Evolutionary conservation across 2,113 vertebrate species (phyloP).

Genomic region (Epinephelus lanceolatus): DNA sequence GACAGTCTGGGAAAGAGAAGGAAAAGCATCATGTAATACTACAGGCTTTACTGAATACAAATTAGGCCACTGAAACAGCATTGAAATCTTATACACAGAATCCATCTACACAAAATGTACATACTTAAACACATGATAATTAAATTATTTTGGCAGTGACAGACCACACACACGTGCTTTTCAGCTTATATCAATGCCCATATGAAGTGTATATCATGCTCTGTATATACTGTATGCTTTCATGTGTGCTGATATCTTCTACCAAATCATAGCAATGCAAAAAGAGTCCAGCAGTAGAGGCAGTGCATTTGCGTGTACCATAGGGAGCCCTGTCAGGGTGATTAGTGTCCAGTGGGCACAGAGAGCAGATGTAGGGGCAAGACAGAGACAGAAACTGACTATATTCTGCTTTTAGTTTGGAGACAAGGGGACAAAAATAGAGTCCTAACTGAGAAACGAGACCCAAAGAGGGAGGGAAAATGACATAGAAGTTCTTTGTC

Average conservation of each 20-base stretch:
- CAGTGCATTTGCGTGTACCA: slow-evolving; percentile 8
- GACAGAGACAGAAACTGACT: slow-evolving; percentile 6
- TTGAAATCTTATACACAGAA: not conserved
- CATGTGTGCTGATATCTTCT: not conserved
- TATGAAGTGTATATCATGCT: not conserved
- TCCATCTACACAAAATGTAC: not conserved
- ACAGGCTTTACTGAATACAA: not conserved
- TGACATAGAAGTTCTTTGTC: not conserved
- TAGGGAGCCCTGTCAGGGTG: slow-evolving; percentile 25
- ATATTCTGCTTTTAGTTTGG: not conserved
- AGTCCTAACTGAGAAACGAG: not conserved
- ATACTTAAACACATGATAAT: not conserved
- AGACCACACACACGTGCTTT: not conserved
- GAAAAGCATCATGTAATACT: not conserved
- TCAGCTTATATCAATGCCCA: not conserved
- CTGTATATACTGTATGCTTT: not conserved
- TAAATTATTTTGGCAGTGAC: not conserved
- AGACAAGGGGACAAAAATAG: not conserved
- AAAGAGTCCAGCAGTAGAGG: not conserved
- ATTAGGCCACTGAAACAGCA: not conserved
- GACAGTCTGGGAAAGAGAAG: not conserved
- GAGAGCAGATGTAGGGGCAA: slow-evolving; percentile 3
- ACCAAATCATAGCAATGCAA: not conserved
- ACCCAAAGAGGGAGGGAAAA: not conserved
- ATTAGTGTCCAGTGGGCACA: not conserved